phyloP scores from a whole-genome alignment of 2,888 invertebrate genomes.

The Mimachlamys varia region DNA sequence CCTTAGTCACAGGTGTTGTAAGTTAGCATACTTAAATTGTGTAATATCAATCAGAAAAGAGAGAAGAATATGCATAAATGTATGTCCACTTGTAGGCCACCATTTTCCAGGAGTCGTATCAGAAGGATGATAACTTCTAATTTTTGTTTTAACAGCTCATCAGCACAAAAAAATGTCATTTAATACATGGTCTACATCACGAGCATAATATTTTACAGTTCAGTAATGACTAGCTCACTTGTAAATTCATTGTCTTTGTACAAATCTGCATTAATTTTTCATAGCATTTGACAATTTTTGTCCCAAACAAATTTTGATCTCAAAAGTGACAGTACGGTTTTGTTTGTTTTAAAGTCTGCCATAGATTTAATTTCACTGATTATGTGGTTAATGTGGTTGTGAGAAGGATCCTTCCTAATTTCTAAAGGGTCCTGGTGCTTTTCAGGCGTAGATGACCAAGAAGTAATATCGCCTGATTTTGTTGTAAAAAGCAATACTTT shows the following conservation, averaged over 20 bases:
- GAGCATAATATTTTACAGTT: not conserved
- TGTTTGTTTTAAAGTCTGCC: not conserved
- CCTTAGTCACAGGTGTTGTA: no score
- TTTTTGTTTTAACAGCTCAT: no score
- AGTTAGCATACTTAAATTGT: no score
- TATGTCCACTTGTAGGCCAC: no score
- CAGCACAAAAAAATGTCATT: no score
- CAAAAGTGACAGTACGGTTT: not conserved
- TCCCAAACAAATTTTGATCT: constrained; percentile 13
- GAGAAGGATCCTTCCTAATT: not conserved
- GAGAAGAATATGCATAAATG: no score
- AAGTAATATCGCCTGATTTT: not conserved
- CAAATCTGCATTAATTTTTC: not conserved
- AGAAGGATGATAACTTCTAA: no score
- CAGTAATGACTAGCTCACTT: not conserved
- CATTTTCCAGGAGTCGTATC: no score
- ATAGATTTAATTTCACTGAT: not conserved
- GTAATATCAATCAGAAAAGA: no score
- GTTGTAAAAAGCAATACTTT: constrained; percentile 19
- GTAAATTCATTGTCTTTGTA: not conserved
- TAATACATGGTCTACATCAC: not conserved
- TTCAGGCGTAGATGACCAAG: not conserved
- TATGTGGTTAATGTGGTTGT: not conserved
- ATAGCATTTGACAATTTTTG: not conserved
- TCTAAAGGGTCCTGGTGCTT: not conserved